These are phyloP conservation scores for Telenomus remus DNA, from an alignment of 1,140 invertebrate genomes.

Conservation along the genomic window DNA sequence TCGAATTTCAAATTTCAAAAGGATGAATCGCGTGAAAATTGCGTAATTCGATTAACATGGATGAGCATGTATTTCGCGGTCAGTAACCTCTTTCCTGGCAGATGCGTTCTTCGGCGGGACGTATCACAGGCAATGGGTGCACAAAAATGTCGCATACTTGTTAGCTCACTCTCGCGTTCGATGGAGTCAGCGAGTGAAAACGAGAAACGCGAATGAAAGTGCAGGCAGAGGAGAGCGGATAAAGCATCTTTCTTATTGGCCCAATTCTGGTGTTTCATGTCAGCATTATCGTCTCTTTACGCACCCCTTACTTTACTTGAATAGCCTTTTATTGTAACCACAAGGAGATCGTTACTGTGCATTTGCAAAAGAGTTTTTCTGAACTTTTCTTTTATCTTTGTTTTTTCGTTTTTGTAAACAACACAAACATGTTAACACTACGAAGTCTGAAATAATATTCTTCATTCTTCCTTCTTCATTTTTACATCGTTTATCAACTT, in stretches of 20 bases:
- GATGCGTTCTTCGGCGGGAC: slow-evolving; percentile 30
- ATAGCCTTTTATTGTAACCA: background rate
- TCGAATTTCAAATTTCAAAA: too few relatives aligned
- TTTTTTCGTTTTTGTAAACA: too few relatives aligned
- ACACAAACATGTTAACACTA: too few relatives aligned
- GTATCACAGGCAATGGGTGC: slow-evolving; percentile 27
- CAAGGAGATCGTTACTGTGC: background rate
- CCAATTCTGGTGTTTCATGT: slow-evolving; percentile 29
- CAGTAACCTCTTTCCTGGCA: slow-evolving; percentile 37
- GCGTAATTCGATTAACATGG: slow-evolving; percentile 1
- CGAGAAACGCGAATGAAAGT: slow-evolving; percentile 57
- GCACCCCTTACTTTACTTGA: slow-evolving; percentile 5
- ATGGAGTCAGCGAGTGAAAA: slow-evolving; percentile 53
- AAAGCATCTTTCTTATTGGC: slow-evolving; percentile 53
- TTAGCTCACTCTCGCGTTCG: slow-evolving; percentile 57
- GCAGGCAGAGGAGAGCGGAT: slow-evolving; percentile 34
- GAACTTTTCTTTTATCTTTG: too few relatives aligned
- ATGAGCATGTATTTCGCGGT: slow-evolving; percentile 22
- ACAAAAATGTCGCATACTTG: slow-evolving; percentile 53
- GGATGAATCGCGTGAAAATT: slow-evolving; percentile 32
- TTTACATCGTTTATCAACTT: too few relatives aligned
- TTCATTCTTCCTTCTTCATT: too few relatives aligned
- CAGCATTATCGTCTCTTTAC: slow-evolving; percentile 23
- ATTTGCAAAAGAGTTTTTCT: too few relatives aligned
- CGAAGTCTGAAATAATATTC: too few relatives aligned